Conservation (phyloP, 2,888 invertebrate genomes). For the Tanytarsus gracilentus region DNA sequence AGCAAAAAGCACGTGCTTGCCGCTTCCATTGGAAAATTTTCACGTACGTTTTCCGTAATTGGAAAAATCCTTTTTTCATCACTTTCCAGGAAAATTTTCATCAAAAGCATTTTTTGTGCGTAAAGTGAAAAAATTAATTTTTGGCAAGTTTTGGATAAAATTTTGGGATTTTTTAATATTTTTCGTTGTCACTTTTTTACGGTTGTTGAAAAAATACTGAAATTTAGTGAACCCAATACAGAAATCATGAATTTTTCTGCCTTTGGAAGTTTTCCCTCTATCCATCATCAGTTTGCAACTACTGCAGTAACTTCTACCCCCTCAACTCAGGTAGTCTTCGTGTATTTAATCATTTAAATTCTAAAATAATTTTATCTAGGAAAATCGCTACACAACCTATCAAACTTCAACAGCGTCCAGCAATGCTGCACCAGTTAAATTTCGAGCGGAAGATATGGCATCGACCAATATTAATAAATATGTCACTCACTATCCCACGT, state of each 20-base stretch:
- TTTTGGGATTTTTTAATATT: neutral
- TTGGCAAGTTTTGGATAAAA: neutral
- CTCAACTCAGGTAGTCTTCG: neutral
- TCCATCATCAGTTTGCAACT: slow-evolving; percentile 20
- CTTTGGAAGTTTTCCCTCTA: slow-evolving; percentile 54
- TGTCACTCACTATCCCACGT: slow-evolving; percentile 40
- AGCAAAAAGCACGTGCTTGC: neutral
- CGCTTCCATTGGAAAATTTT: neutral
- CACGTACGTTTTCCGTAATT: neutral
- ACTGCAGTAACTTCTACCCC: slow-evolving; percentile 2
- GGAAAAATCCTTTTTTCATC: neutral
- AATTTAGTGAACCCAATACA: neutral
- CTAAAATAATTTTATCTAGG: neutral
- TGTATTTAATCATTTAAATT: neutral
- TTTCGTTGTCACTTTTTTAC: neutral
- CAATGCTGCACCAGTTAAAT: slow-evolving; percentile 19
- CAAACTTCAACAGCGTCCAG: slow-evolving; percentile 5
- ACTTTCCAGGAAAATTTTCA: neutral
- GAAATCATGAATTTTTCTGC: slow-evolving; percentile 68
- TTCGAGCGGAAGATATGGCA: slow-evolving; percentile 26
- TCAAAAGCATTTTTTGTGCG: neutral
- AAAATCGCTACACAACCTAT: slow-evolving; percentile 22
- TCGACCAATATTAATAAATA: slow-evolving; percentile 33
- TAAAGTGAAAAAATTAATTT: neutral
- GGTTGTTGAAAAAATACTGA: neutral